Percentiles rank a stretch among this genome's conserved stretches.
Evolutionary conservation across 1,140 invertebrate species (phyloP).

Genomic region (Drosophila navojoa): DNA sequence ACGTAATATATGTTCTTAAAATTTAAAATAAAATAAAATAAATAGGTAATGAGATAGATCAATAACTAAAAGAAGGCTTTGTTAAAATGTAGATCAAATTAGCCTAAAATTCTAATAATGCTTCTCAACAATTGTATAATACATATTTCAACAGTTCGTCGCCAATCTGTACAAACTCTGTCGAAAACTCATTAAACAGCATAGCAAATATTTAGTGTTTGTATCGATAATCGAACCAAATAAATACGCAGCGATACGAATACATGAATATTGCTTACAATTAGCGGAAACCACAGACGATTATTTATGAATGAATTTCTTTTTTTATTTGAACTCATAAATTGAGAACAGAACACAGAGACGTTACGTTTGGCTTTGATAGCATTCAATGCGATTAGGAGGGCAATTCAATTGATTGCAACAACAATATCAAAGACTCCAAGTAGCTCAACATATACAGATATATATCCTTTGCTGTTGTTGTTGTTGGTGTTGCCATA

Average conservation of each 20-base stretch:
- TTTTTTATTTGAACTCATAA: slow-evolving; percentile 43
- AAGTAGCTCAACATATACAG: slow-evolving; percentile 38
- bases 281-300: slow-evolving; percentile 32
- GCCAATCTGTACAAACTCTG: slow-evolving; percentile 59
- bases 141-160: slow-evolving; percentile 53
- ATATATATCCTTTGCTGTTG: not conserved
- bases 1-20: too few species aligned
- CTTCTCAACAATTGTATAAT: not conserved
- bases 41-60: too few species aligned
- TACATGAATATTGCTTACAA: slow-evolving; percentile 56
- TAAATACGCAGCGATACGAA: slow-evolving; percentile 41
- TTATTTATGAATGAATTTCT: slow-evolving; percentile 61
- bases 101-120: not conserved
- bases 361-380: slow-evolving; percentile 14
- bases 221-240: slow-evolving; percentile 54
- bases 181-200: slow-evolving; percentile 47
- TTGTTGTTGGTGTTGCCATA: slow-evolving; percentile 47
- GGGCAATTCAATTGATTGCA: slow-evolving; percentile 28
- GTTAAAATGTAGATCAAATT: too few species aligned
- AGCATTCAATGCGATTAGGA: slow-evolving; percentile 28
- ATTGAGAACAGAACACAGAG: slow-evolving; percentile 36
- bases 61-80: too few species aligned
- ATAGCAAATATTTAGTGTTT: slow-evolving; percentile 55
- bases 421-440: not conserved
- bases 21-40: too few species aligned